Conservation (phyloP, 2,797 vertebrate species). For the Liparis tanakae region DNA sequence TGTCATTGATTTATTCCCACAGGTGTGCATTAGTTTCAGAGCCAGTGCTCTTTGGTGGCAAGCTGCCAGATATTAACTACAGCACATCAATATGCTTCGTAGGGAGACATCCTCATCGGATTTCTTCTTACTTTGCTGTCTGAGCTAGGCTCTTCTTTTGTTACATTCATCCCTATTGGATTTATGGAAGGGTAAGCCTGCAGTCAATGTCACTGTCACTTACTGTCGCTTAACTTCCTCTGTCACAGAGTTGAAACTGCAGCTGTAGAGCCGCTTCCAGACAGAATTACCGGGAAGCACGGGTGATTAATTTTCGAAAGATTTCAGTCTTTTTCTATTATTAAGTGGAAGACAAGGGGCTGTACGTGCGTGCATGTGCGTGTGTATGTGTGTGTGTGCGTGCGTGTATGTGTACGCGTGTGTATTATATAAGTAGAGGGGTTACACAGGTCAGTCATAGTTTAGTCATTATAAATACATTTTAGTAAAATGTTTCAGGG, state of each 20-base stretch:
- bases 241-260: slow-evolving; percentile 44
- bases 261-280: slow-evolving; percentile 25
- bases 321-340: slow-evolving; percentile 1
- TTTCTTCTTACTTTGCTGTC: slow-evolving; percentile 52
- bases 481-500: slow-evolving; percentile 8
- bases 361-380: no score
- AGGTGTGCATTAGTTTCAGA: slow-evolving; percentile 66
- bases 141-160: slow-evolving; percentile 52
- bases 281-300: slow-evolving; percentile 2
- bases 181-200: slow-evolving; percentile 48
- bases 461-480: slow-evolving; percentile 14
- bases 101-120: slow-evolving; percentile 53
- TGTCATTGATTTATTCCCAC: slow-evolving; percentile 72
- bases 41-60: slow-evolving; percentile 48
- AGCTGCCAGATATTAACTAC: slow-evolving; percentile 67
- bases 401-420: background rate
- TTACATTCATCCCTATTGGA: slow-evolving; percentile 48
- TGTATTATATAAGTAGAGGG: background rate
- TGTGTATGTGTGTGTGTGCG: no score
- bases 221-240: slow-evolving; percentile 44
- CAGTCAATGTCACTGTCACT: slow-evolving; percentile 57
- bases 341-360: background rate
- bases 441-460: background rate
- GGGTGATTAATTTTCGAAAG: slow-evolving; percentile 5
- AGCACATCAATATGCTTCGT: slow-evolving; percentile 65